phyloP scores from a whole-genome alignment of 2,113 vertebrate species.

The Gorsachius goisagi region DNA sequence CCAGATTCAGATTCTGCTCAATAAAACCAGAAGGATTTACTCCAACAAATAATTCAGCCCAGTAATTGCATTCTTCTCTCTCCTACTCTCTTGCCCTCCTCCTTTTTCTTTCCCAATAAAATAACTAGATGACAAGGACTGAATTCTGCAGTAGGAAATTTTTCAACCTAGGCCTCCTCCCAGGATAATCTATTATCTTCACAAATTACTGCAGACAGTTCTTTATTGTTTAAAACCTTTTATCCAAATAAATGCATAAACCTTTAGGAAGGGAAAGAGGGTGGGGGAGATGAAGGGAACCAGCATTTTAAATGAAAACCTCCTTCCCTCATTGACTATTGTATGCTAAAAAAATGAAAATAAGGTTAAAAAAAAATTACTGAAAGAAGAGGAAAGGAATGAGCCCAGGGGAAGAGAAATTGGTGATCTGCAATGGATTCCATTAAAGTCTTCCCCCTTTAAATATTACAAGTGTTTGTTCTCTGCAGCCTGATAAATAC shows the following conservation, averaged over 20 bases:
- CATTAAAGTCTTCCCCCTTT: slow-evolving; percentile 43
- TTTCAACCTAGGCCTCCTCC: slow-evolving; percentile 30
- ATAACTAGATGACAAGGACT: slow-evolving; percentile 13
- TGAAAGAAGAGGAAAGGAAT: slow-evolving; percentile 1
- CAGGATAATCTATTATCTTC: slow-evolving; percentile 48
- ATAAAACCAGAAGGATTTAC: neutral
- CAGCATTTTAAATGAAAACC: slow-evolving; percentile 15
- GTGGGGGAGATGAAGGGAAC: neutral
- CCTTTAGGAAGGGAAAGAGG: neutral
- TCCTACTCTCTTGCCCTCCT: neutral
- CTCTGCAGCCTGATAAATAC: slow-evolving; percentile 21
- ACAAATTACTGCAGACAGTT: slow-evolving; percentile 55
- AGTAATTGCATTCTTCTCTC: neutral
- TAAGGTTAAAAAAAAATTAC: neutral
- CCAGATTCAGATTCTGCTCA: neutral
- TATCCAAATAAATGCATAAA: slow-evolving; percentile 62
- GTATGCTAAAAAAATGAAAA: neutral
- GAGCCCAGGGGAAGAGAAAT: slow-evolving; percentile 29
- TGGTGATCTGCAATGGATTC: slow-evolving; percentile 49
- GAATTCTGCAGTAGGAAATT: slow-evolving; percentile 9
- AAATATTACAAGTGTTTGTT: slow-evolving; percentile 51
- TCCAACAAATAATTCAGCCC: neutral
- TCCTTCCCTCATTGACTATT: slow-evolving; percentile 6
- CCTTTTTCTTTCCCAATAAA: slow-evolving; percentile 8
- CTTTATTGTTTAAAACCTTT: slow-evolving; percentile 62